Base-by-base conservation (phyloP, 2,888 invertebrate genomes). In the Drosophila mercatorum region DNA sequence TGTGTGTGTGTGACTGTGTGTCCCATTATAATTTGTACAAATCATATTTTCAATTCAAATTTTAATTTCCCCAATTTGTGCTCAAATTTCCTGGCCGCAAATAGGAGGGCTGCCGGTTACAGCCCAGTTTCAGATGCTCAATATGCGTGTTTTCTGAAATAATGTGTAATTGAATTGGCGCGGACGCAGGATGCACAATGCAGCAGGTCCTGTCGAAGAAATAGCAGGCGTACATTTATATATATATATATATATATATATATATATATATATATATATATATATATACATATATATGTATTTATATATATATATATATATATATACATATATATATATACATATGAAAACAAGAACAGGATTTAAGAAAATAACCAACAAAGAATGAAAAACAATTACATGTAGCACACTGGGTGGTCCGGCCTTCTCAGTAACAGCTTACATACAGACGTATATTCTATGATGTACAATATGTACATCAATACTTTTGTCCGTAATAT, bases 121-220 rank as follows among this genome's bases (percentile, higher is more conserved):
- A 28, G n/a, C 12, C 17, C 10, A 34, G 2, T 26, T 7, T 10
- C 11, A 26, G 8, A 22, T 10, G 38, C 26, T 56, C 36, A n/a
- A n/a, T 31, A 75, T 80, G 68, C 80, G 76, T 28, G 31, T 59
- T 40, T 60, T 68, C 66, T 81, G 68, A 77, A 78, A 77, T 70
- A 83, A 74, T 66, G 77, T 70, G 67, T 86, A 88, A 86, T 86
- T 86, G 89, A 86, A 88, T 86, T 86, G 80, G 84, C 88, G 81
- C 77, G 70, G 66, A 67, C 74, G 53, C 82, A 83, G 80, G 80
- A 87, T 81, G 80, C 84, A 81, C 72, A 61, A 70, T 75, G 79
- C 79, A 70, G 59, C 47, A 28, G 51, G 31, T 41, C 40, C 44
- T 46, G 59, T 43, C 12, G 38, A 26, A 53, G 38, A 22, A 38